Percentiles rank a stretch among this genome's conserved stretches.
phyloP scores from a whole-genome alignment of 2,888 invertebrate species.

The Lasioglossum calceatum region DNA sequence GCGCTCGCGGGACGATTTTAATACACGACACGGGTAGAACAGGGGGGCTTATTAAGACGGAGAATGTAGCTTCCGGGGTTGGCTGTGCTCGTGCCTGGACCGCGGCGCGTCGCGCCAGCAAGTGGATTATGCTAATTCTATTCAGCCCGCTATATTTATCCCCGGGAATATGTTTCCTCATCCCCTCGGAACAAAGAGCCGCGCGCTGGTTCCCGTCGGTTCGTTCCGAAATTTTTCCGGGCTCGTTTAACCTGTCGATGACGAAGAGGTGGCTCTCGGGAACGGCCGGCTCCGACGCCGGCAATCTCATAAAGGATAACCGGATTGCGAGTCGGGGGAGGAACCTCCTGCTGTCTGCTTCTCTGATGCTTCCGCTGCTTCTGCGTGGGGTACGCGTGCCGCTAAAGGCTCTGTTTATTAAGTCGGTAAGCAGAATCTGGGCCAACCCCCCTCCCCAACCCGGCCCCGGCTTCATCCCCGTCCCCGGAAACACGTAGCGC shows the following conservation, averaged over 20 bases:
- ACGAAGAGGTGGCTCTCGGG: constrained; percentile 1
- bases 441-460: constrained; percentile 27
- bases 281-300: background rate
- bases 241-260: constrained; percentile 19
- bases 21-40: constrained; percentile 36
- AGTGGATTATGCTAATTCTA: constrained; percentile 62
- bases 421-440: constrained; percentile 60
- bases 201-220: background rate
- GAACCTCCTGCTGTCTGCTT: background rate
- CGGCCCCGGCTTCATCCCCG: background rate
- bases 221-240: constrained; percentile 13
- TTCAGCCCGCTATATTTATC: constrained; percentile 51
- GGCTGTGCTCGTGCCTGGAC: constrained; percentile 15
- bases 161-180: constrained; percentile 33
- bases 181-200: constrained; percentile 31
- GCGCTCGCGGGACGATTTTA: constrained; percentile 11
- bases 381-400: constrained; percentile 54
- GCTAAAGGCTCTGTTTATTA: constrained; percentile 68
- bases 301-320: constrained; percentile 59
- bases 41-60: constrained; percentile 39
- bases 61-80: constrained; percentile 17
- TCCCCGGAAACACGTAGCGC: constrained; percentile 46
- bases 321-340: constrained; percentile 41
- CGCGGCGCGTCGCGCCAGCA: constrained; percentile 9
- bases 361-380: background rate